A percentile compares a stretch with the other conserved stretches of the same genome.
These are phyloP conservation scores for Tadarida brasiliensis DNA, from an alignment of 2,797 vertebrate species.

Conservation along the genomic window DNA sequence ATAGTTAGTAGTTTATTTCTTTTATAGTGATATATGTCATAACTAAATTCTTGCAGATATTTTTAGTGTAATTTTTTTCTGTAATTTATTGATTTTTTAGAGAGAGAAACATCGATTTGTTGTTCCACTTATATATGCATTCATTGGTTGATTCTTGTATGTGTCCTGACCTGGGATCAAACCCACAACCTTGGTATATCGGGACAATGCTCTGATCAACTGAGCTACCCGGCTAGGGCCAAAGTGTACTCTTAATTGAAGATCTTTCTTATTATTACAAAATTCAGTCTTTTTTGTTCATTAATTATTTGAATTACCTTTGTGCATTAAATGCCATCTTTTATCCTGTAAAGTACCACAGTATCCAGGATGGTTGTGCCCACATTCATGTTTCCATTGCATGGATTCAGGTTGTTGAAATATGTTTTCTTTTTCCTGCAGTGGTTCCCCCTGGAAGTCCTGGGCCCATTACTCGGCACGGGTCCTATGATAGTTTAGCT, in stretches of 20 bases:
- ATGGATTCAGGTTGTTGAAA: conserved; percentile 33
- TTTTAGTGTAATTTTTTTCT: neutral
- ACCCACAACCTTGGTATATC: neutral
- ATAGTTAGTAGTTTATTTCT: neutral
- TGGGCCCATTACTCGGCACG: conserved; percentile 94
- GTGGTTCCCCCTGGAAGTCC: conserved; percentile 95
- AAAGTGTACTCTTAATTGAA: neutral
- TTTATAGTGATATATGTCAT: neutral
- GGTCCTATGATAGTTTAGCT: conserved; percentile 96
- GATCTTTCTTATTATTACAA: neutral
- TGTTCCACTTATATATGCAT: neutral
- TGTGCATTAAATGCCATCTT: conserved; percentile 27
- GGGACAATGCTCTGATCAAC: neutral
- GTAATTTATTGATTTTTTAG: neutral
- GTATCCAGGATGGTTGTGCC: neutral
- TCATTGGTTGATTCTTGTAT: neutral
- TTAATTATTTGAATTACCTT: conserved; percentile 5
- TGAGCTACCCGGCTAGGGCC: neutral
- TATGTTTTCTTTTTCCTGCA: conserved; percentile 79
- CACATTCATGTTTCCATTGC: neutral
- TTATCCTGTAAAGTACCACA: neutral
- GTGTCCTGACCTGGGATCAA: neutral
- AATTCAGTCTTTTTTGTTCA: conserved; percentile 24
- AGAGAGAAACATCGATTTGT: neutral
- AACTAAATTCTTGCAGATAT: neutral